Evolutionary conservation across 1,140 invertebrate species (phyloP).

Genomic region (Conus ventricosus): DNA sequence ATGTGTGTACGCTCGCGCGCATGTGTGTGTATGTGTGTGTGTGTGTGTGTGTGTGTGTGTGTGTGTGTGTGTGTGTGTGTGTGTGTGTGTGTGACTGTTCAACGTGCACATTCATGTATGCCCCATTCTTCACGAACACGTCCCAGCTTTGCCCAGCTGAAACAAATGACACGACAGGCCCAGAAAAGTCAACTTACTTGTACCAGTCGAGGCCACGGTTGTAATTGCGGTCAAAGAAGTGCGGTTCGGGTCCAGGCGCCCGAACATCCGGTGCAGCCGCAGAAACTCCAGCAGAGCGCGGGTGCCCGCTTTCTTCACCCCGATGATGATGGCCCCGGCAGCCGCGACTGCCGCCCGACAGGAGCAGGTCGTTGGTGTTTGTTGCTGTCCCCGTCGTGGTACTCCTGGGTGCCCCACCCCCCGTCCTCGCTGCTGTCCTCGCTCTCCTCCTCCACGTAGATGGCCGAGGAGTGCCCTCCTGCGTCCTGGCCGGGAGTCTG

Average conservation of each 20-base stretch:
- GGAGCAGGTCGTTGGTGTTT: not conserved
- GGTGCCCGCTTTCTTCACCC: conserved; percentile 76
- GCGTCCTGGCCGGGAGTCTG: not conserved
- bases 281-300: conserved; percentile 76
- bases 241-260: conserved; percentile 72
- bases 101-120: too few relatives aligned
- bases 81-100: too few relatives aligned
- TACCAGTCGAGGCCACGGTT: conserved; percentile 76
- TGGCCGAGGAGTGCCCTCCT: not conserved
- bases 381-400: conserved; percentile 9
- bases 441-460: conserved; percentile 38
- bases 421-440: conserved; percentile 1
- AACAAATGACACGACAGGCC: not conserved
- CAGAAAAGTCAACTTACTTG: conserved; percentile 59
- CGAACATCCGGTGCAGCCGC: conserved; percentile 72
- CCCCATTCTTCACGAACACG: too few relatives aligned
- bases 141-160: not conserved
- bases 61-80: too few relatives aligned
- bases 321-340: conserved; percentile 75
- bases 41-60: too few relatives aligned
- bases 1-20: too few relatives aligned
- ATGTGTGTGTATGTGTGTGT: too few relatives aligned
- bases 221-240: conserved; percentile 77
- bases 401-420: conserved; percentile 23
- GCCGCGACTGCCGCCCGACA: conserved; percentile 36